Evolutionary conservation across 2,113 vertebrate genomes (phyloP).

Genomic region (Semnopithecus entellus): DNA sequence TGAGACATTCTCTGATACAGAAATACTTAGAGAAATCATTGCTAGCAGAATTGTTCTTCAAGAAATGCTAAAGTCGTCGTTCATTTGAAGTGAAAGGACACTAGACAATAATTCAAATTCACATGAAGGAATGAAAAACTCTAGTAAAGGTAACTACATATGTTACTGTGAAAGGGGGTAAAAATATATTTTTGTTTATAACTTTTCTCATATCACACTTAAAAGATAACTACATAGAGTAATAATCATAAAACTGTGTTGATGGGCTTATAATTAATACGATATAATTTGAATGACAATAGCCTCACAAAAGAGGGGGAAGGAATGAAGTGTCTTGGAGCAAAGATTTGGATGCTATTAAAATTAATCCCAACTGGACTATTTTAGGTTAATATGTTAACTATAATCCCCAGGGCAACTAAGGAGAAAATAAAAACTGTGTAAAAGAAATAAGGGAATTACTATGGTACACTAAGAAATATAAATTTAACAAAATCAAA

Average conservation of each 20-base stretch:
- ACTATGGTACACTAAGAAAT: background rate
- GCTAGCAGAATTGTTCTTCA: background rate
- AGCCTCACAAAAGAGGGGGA: background rate
- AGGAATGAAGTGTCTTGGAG: background rate
- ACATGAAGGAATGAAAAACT: background rate
- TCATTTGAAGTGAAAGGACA: background rate
- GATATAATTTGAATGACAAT: background rate
- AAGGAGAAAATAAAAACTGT: constrained; percentile 14
- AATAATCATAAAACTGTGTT: background rate
- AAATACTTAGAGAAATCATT: background rate
- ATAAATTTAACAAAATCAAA: background rate
- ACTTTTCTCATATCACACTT: background rate
- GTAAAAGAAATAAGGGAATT: background rate
- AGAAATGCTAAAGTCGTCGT: background rate
- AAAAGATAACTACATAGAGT: background rate
- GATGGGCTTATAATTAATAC: background rate
- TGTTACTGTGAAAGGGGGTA: background rate
- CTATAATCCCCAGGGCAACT: background rate
- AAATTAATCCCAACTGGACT: background rate
- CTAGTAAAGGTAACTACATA: background rate
- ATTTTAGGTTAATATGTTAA: background rate
- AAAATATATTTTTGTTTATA: background rate
- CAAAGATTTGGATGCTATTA: background rate
- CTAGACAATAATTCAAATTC: background rate
- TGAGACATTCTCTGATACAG: background rate